phyloP scores from a whole-genome alignment of 2,113 vertebrate genomes.

The Phaethornis superciliosus region DNA sequence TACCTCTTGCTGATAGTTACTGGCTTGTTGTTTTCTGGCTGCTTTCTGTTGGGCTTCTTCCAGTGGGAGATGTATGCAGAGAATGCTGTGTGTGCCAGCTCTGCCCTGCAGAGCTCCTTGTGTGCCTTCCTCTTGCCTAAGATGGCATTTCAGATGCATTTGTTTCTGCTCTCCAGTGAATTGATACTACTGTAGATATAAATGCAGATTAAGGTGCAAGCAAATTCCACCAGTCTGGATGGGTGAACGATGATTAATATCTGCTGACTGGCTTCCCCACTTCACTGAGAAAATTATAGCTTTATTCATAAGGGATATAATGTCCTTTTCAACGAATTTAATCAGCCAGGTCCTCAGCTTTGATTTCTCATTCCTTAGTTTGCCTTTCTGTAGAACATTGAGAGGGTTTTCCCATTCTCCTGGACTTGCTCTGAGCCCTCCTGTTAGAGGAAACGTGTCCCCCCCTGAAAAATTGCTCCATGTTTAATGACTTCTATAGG shows the following conservation, averaged over 20 bases:
- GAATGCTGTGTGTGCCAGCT: neutral
- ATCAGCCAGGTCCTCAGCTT: neutral
- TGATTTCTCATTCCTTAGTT: neutral
- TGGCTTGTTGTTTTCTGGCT: neutral
- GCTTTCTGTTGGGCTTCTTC: neutral
- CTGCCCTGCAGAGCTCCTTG: neutral
- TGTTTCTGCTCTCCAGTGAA: neutral
- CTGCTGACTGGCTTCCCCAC: slow-evolving; percentile 48
- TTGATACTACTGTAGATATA: slow-evolving; percentile 36
- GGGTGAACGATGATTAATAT: slow-evolving; percentile 22
- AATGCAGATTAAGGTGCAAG: slow-evolving; percentile 21
- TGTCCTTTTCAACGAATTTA: slow-evolving; percentile 24
- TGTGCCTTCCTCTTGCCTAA: neutral
- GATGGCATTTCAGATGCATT: slow-evolving; percentile 1
- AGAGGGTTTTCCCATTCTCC: neutral
- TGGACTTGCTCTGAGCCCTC: neutral
- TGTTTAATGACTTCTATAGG: neutral
- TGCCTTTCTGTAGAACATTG: neutral
- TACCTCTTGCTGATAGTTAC: neutral
- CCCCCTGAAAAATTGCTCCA: neutral
- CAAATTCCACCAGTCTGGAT: slow-evolving; percentile 20
- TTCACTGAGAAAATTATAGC: slow-evolving; percentile 5
- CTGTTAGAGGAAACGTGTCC: neutral
- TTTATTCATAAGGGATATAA: slow-evolving; percentile 3
- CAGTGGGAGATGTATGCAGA: neutral